These are phyloP conservation scores for Myrmecobius fasciatus DNA, from an alignment of 2,113 vertebrate species.

Conservation along the genomic window DNA sequence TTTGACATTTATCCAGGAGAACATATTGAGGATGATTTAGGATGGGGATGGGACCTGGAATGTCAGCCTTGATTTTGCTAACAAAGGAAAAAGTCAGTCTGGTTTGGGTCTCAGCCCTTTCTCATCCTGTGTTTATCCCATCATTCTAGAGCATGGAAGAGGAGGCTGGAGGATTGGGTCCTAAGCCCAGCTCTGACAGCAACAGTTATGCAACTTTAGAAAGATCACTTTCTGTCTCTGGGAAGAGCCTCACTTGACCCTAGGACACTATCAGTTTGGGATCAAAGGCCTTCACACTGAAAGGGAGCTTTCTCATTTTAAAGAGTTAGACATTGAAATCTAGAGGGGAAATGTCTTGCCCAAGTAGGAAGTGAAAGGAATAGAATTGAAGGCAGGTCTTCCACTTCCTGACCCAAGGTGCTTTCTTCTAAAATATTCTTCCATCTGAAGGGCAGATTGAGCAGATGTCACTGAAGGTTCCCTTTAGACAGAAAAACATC, in stretches of 20 bases:
- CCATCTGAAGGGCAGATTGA: background rate
- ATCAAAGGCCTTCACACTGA: background rate
- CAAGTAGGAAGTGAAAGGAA: background rate
- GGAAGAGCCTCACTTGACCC: background rate
- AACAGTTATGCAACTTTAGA: background rate
- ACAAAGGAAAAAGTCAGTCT: background rate
- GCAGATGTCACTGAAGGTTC: background rate
- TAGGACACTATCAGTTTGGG: background rate
- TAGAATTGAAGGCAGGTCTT: background rate
- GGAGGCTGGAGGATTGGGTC: background rate
- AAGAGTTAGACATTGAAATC: background rate
- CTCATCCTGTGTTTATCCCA: background rate
- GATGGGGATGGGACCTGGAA: background rate
- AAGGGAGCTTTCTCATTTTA: background rate
- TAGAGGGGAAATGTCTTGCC: background rate
- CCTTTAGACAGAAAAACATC: no score
- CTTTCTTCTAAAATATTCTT: background rate
- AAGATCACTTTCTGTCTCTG: background rate
- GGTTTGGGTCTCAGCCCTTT: background rate
- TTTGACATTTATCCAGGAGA: background rate
- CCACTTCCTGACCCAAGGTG: background rate
- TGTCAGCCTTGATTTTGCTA: background rate
- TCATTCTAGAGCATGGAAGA: background rate
- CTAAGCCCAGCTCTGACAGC: background rate
- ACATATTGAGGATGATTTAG: background rate